Conservation (phyloP, 2,113 vertebrate genomes). For the Anolis sagrei region DNA sequence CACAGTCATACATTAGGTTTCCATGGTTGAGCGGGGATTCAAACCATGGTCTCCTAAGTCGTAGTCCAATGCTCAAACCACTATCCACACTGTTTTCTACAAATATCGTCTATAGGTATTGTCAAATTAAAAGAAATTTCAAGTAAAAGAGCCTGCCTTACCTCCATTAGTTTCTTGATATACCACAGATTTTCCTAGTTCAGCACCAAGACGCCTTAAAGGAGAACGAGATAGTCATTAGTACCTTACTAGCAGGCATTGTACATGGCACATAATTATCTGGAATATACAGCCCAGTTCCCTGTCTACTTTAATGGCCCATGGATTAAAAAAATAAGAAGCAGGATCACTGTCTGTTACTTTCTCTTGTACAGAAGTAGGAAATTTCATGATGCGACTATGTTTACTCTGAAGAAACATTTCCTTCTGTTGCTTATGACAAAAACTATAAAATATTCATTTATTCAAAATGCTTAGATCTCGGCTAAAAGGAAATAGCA, state of each 20-base stretch:
- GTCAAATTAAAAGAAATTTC: not conserved
- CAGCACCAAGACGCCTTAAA: constrained; percentile 90
- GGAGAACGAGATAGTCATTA: not conserved
- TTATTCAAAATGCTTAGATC: not conserved
- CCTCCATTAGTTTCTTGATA: constrained; percentile 98
- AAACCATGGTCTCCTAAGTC: too few species aligned
- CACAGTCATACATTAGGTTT: too few species aligned
- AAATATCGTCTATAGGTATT: not conserved
- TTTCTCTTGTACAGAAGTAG: not conserved
- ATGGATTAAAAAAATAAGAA: not conserved
- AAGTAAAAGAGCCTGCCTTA: constrained; percentile 63
- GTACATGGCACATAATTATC: not conserved
- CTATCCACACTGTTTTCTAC: too few species aligned
- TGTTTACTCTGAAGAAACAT: not conserved
- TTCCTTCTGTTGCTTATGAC: not conserved
- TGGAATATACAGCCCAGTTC: not conserved
- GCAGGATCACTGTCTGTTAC: not conserved
- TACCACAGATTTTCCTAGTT: constrained; percentile 95
- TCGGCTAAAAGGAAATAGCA: not conserved
- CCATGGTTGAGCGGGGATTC: too few species aligned
- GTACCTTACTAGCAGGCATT: not conserved
- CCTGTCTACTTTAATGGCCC: too few species aligned
- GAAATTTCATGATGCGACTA: not conserved
- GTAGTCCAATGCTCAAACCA: too few species aligned
- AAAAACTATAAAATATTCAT: not conserved